Percentiles rank a stretch among this genome's conserved stretches.
Conservation (phyloP, 2,888 invertebrate species). For the Eucriotettix oculatus region DNA sequence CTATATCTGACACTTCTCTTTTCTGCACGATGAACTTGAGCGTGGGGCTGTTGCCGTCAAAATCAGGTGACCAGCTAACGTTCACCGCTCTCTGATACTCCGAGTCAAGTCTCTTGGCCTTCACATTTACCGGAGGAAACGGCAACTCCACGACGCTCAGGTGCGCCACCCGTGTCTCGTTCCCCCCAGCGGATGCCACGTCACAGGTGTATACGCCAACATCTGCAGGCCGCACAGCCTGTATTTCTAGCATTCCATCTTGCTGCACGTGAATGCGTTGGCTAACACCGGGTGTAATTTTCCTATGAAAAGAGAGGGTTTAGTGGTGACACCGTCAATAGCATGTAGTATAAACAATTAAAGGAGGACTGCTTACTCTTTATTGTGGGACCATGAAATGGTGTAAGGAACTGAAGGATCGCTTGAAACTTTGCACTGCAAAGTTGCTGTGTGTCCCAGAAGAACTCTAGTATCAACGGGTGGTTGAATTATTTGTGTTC, state of each 20-base stretch:
- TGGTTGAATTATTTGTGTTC: conserved; percentile 85
- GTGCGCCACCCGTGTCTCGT: conserved; percentile 73
- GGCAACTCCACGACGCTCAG: conserved; percentile 88
- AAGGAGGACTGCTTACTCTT: not conserved
- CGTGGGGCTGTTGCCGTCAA: conserved; percentile 93
- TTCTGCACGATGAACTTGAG: conserved; percentile 84
- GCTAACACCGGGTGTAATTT: conserved; percentile 42
- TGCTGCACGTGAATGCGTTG: conserved; percentile 55
- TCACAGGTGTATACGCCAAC: conserved; percentile 88
- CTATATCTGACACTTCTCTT: conserved; percentile 72
- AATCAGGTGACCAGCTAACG: conserved; percentile 88
- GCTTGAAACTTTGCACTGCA: conserved; percentile 87
- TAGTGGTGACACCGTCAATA: not conserved
- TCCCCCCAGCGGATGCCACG: conserved; percentile 79
- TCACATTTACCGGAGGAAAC: conserved; percentile 76
- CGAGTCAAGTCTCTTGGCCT: conserved; percentile 43
- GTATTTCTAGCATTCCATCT: conserved; percentile 76
- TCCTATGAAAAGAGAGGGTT: conserved; percentile 21
- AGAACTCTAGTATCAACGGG: conserved; percentile 84
- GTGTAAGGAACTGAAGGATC: conserved; percentile 77
- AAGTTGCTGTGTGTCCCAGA: conserved; percentile 78
- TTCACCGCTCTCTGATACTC: conserved; percentile 59
- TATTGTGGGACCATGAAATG: conserved; percentile 74
- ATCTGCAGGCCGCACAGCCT: conserved; percentile 78
- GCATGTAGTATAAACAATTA: not conserved